A percentile compares a stretch with the other conserved stretches of the same genome.
These are phyloP conservation scores for Narcine bancroftii DNA, from an alignment of 2,113 vertebrate genomes.

Conservation along the genomic window DNA sequence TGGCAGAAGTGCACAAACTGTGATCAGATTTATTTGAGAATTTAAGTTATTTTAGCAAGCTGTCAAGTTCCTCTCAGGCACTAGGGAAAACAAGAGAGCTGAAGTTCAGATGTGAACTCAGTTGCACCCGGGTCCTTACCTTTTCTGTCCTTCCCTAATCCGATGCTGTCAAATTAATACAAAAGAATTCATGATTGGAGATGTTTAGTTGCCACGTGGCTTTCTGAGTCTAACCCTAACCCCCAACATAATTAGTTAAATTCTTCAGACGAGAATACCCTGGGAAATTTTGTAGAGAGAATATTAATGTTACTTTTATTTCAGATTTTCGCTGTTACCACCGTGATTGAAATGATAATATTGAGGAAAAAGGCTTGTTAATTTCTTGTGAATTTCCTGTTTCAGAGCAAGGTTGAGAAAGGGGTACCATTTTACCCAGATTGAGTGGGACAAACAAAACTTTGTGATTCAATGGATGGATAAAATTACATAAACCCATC, in stretches of 20 bases:
- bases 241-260: neutral
- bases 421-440: neutral
- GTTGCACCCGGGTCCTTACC: neutral
- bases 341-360: neutral
- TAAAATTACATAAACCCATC: neutral
- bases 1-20: neutral
- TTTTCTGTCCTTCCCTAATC: neutral
- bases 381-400: neutral
- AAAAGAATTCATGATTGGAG: neutral
- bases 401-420: neutral
- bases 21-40: constrained; percentile 17
- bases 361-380: neutral
- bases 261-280: constrained; percentile 6
- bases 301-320: neutral
- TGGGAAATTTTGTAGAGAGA: neutral
- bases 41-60: neutral
- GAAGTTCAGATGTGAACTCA: neutral
- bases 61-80: neutral
- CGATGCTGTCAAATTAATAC: neutral
- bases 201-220: constrained; percentile 1
- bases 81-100: neutral
- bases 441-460: neutral
- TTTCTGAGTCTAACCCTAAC: neutral
- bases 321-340: neutral
- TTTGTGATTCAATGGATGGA: neutral